These are phyloP conservation scores for Pterocles gutturalis DNA, from an alignment of 2,113 vertebrate genomes.

Conservation along the genomic window DNA sequence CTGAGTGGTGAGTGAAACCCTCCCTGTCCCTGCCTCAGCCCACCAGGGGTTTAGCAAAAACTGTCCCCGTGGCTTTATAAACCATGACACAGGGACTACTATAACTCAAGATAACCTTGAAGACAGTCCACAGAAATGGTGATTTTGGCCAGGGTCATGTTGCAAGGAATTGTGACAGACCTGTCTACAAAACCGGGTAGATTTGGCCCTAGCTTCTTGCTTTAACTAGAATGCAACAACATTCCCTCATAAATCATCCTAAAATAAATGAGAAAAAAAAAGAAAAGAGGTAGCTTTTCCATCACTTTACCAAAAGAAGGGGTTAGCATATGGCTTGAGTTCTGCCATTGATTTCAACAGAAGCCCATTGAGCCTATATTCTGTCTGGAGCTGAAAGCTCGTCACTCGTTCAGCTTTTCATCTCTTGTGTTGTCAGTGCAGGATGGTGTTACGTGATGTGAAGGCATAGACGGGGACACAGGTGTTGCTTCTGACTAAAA, in stretches of 20 bases:
- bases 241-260: neutral
- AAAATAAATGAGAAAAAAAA: neutral
- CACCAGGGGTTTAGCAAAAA: too few relatives aligned
- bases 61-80: too few relatives aligned
- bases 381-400: neutral
- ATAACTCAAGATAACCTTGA: neutral
- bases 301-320: neutral
- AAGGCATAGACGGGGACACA: constrained; percentile 22
- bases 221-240: neutral
- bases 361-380: neutral
- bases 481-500: constrained; percentile 71
- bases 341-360: neutral
- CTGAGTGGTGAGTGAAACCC: too few relatives aligned
- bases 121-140: neutral
- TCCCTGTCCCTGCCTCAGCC: too few relatives aligned
- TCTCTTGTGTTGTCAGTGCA: neutral
- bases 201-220: neutral
- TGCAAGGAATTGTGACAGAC: neutral
- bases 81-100: neutral
- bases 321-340: neutral
- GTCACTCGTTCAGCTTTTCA: neutral
- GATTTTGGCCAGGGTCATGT: neutral
- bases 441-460: accelerated
- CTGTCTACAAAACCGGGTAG: neutral
- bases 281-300: neutral